These are phyloP conservation scores for Cerastis leucographa DNA, from an alignment of 2,888 invertebrate genomes.

Conservation along the genomic window DNA sequence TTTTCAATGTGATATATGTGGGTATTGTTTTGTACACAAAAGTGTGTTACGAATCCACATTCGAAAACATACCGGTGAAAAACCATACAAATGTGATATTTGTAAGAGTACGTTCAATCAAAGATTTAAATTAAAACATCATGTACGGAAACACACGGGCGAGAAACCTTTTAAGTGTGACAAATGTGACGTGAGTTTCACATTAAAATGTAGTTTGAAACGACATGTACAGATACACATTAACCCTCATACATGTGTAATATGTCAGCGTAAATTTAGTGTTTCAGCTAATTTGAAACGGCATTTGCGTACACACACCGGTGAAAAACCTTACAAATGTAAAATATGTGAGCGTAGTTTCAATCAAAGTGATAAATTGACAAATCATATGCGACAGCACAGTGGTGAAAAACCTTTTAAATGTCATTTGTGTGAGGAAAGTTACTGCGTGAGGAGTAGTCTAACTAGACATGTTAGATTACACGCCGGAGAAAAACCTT, in stretches of 20 bases:
- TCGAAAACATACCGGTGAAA: not conserved
- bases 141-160: not conserved
- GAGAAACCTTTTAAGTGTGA: slow-evolving; percentile 1
- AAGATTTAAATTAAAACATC: not conserved
- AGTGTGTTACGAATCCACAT: not conserved
- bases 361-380: not conserved
- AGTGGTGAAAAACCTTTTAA: slow-evolving; percentile 2
- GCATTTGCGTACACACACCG: slow-evolving; percentile 4
- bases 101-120: not conserved
- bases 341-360: not conserved
- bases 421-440: not conserved
- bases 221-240: not conserved
- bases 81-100: not conserved
- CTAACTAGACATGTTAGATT: not conserved
- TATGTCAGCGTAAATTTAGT: not conserved
- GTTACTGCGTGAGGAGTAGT: not conserved
- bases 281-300: not conserved
- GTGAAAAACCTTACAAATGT: slow-evolving; percentile 10
- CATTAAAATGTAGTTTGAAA: not conserved
- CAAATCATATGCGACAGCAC: not conserved
- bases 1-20: not conserved
- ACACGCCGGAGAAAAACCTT: not conserved
- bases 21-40: not conserved
- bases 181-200: not conserved
- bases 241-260: not conserved